phyloP scores from a whole-genome alignment of 2,797 vertebrate genomes.

The Lemur catta region DNA sequence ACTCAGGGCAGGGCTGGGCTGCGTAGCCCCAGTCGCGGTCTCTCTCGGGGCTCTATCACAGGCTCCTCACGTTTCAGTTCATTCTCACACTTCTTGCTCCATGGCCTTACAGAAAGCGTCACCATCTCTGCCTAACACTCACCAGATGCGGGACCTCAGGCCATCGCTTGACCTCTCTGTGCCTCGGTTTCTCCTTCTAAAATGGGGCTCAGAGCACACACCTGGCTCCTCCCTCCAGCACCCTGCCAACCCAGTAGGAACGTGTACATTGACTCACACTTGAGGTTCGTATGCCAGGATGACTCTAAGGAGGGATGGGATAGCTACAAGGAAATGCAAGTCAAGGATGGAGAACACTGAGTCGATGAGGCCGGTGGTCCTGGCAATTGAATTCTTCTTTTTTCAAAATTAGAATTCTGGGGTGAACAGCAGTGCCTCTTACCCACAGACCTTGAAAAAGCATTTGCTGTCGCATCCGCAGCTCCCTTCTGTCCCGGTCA shows the following conservation, averaged over 20 bases:
- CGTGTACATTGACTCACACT: no score
- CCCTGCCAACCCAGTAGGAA: no score
- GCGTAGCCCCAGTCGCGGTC: no score
- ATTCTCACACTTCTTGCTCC: neutral
- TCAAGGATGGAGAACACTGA: neutral
- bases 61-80: neutral
- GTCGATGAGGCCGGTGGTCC: fast-evolving
- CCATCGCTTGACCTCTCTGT: neutral
- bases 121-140: neutral
- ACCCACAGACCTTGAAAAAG: conserved; percentile 37
- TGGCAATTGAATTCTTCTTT: neutral
- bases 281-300: no score
- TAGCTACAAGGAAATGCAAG: no score
- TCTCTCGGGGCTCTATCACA: neutral
- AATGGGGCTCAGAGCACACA: neutral
- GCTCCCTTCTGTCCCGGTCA: conserved; percentile 79
- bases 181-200: neutral
- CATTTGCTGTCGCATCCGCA: neutral
- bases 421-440: neutral
- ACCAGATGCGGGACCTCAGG: neutral
- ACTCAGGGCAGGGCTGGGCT: neutral
- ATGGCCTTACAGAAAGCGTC: neutral
- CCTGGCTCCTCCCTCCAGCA: neutral
- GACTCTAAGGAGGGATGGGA: no score
- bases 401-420: conserved; percentile 23